Evolutionary conservation across 2,888 invertebrate genomes (phyloP).

Genomic region (Onthophagus sagittarius): DNA sequence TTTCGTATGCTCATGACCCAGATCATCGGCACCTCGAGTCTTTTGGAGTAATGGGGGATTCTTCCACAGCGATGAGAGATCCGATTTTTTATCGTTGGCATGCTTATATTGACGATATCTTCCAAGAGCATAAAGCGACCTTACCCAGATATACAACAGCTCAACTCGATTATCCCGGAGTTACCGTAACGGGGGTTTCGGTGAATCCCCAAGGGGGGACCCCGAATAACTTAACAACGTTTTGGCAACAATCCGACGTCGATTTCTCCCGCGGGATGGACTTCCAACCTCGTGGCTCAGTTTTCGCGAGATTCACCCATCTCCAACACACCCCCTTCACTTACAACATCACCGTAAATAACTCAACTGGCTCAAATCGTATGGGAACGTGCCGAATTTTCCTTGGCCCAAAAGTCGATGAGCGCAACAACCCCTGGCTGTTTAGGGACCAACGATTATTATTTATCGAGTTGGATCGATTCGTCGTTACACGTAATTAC

Average conservation of each 20-base stretch:
- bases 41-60: conserved; percentile 79
- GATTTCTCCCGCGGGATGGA: conserved; percentile 78
- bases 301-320: conserved; percentile 72
- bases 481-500: conserved; percentile 59
- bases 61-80: conserved; percentile 82
- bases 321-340: conserved; percentile 70
- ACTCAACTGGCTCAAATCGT: conserved; percentile 50
- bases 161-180: conserved; percentile 60
- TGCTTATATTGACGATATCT: conserved; percentile 72
- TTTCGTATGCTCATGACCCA: conserved; percentile 76
- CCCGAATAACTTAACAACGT: conserved; percentile 55
- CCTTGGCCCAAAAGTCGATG: conserved; percentile 62
- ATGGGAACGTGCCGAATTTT: conserved; percentile 68
- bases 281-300: conserved; percentile 71
- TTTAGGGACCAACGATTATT: conserved; percentile 61
- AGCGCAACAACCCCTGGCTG: conserved; percentile 57
- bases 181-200: conserved; percentile 57
- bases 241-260: conserved; percentile 77
- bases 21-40: conserved; percentile 73
- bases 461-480: conserved; percentile 74
- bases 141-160: conserved; percentile 60
- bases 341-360: conserved; percentile 52
- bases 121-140: conserved; percentile 69
- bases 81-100: conserved; percentile 87
- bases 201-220: conserved; percentile 52